Base-by-base conservation (phyloP, 2,113 vertebrate species). In the Struthidea cinerea region DNA sequence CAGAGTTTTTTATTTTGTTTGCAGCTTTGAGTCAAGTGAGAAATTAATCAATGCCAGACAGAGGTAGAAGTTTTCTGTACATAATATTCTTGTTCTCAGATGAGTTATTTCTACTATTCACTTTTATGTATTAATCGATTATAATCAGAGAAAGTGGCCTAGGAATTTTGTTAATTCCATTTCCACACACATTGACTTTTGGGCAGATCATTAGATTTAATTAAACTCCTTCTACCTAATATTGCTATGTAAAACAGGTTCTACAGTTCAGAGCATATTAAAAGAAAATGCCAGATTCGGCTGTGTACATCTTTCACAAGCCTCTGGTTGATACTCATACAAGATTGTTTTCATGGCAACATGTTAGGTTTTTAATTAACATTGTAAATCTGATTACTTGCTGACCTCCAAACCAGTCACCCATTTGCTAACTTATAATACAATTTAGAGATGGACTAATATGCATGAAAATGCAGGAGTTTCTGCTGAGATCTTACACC, bases 161-260 rank as follows among this genome's bases (percentile, higher is more conserved):
- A 90, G 46, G 49, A 68, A 78, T 88, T 95, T 41, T 1, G 64
- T 84, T 95, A 96, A 50, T 90, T 97, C 32, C 18, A 71, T 92
- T 81, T 97, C 65, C 42, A 92, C 59, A 44, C 16, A 26, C 55
- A 88, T 35, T 97, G 96, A 94, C 50, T 93, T 94, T 91, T 86
- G 79, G 71, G 84, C 35, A 78, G 80, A 94, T 84, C 68, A 91
- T 79, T 78, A 88, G 37, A 80, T 71, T 83, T 97, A 97, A 97
- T 97, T 97, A 97, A 84, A 95, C 20, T 73, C 35, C 23, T 52
- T 96, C 65, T 68, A 85, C 88, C 32, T 84, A 70, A 85, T 93
- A 94, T 56, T 93, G 27, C 55, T 93, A 15, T 84, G 74, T 90
- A 82, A 49, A 82, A 68, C 41, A 50, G 5, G 19, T 82, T 81